Percentiles rank a stretch among this genome's conserved stretches.
phyloP scores from a whole-genome alignment of 2,113 vertebrate genomes.

The Cyanoramphus novaezelandiae region DNA sequence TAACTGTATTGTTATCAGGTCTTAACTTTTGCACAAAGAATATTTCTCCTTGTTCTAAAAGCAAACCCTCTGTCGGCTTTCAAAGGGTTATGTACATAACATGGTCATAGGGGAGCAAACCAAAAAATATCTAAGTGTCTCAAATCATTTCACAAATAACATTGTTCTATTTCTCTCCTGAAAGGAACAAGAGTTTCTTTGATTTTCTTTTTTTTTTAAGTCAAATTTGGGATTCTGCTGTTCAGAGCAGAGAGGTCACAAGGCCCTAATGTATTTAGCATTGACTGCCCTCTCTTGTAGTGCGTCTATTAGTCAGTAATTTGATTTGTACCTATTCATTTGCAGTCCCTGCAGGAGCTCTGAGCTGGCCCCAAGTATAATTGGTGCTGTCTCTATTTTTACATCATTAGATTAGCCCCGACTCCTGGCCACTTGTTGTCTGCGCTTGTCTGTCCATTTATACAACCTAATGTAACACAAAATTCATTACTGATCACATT shows the following conservation, averaged over 20 bases:
- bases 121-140: slow-evolving; percentile 75
- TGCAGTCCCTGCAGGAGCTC: slow-evolving; percentile 89
- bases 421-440: slow-evolving; percentile 97
- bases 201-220: slow-evolving; percentile 68
- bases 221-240: slow-evolving; percentile 83
- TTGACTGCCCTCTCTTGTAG: slow-evolving; percentile 89
- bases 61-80: not conserved
- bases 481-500: slow-evolving; percentile 99
- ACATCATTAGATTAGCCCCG: slow-evolving; percentile 99
- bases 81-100: not conserved
- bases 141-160: slow-evolving; percentile 84
- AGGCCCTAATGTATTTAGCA: slow-evolving; percentile 91
- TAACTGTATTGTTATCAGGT: slow-evolving; percentile 56
- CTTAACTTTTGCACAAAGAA: slow-evolving; percentile 56
- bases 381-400: slow-evolving; percentile 93
- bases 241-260: slow-evolving; percentile 87
- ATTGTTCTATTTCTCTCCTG: slow-evolving; percentile 69
- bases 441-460: slow-evolving; percentile 90
- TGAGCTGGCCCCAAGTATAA: slow-evolving; percentile 92
- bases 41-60: slow-evolving; percentile 22
- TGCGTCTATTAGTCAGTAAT: slow-evolving; percentile 91
- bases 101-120: not conserved
- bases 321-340: slow-evolving; percentile 94
- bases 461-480: slow-evolving; percentile 99
- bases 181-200: slow-evolving; percentile 84